Evolutionary conservation across 2,888 invertebrate species (phyloP), one percentile per base, ranked within the genome.

Genomic region (Bedellia somnulentella): DNA sequence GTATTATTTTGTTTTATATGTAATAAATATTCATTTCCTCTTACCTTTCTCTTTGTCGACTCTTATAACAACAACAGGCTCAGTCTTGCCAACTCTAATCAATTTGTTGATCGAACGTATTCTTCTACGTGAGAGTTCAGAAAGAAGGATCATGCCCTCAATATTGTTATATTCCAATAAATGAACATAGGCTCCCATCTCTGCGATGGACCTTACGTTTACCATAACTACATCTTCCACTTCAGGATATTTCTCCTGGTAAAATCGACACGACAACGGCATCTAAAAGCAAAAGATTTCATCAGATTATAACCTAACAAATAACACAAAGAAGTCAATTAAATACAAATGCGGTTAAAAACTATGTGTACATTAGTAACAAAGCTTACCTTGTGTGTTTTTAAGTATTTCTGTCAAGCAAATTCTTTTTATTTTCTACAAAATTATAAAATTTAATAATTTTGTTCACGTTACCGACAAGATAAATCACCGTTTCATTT

Each of bases 191-290:
- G 98, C 99, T 35, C 99, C 99, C 98, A 99, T 99, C 79, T 99
- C 98, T 11, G 97, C 98, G 51, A 99, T 99, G 39, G 94, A 89
- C 25, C 94, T 81, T 3, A 99, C 98, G 57, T 96, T 99, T 15
- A 97, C 98, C 96, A 98, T 96, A 27, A 99, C 99, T 28, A 99
- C 97, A 85, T 99, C 99, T 51, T 99, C 99, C 35, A 97, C 86
- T 60, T 98, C 98, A 2, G 99, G 99, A 73, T 95, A 98, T 54
- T 89, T 93, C 68, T 96, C 92, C 57, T 91, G 88, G 62, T 99
- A 99, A 82, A 93, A 99, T 56, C 99, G 83, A 84, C 96, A 97
- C 46, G 91, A 88, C 36, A 96, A 80, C 53, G 92, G 91, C 90
- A 91, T 91, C 78, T 83, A 57, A 31, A 63, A 63, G 33, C 5